These are phyloP conservation scores for Psilopsiagon aymara DNA, from an alignment of 2,113 vertebrate species.

Conservation along the genomic window DNA sequence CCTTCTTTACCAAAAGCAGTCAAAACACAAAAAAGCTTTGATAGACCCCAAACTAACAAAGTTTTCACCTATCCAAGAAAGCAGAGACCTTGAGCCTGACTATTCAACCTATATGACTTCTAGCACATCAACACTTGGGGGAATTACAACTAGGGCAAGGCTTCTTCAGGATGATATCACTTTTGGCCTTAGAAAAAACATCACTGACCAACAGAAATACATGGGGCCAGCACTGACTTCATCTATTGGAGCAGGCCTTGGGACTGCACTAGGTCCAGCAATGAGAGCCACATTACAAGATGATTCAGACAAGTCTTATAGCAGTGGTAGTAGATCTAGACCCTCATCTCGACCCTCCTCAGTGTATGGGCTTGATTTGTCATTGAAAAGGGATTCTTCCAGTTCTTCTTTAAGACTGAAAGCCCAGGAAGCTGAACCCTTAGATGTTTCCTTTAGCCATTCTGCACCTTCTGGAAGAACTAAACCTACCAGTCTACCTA, in stretches of 20 bases:
- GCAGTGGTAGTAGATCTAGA: conserved; percentile 90
- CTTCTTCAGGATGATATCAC: conserved; percentile 97
- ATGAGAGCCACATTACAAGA: conserved; percentile 87
- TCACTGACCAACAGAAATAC: conserved; percentile 96
- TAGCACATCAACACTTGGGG: conserved; percentile 87
- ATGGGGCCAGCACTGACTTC: conserved; percentile 84
- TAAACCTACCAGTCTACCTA: conserved; percentile 96
- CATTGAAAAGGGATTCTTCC: conserved; percentile 94
- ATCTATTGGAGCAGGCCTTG: conserved; percentile 87
- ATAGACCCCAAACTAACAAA: conserved; percentile 95
- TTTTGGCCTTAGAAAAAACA: conserved; percentile 95
- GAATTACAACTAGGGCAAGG: conserved; percentile 90
- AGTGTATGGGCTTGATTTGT: conserved; percentile 96
- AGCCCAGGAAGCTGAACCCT: conserved; percentile 87
- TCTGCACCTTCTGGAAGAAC: conserved; percentile 88
- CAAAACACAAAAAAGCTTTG: conserved; percentile 93
- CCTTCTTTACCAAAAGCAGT: conserved; percentile 95
- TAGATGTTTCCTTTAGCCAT: conserved; percentile 91
- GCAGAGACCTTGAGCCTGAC: conserved; percentile 92
- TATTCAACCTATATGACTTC: conserved; percentile 92
- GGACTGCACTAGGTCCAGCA: conserved; percentile 81
- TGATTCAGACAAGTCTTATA: conserved; percentile 89
- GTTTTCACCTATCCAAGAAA: conserved; percentile 97
- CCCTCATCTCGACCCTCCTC: conserved; percentile 96
- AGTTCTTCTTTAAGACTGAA: conserved; percentile 94